Evolutionary conservation across 2,113 vertebrate genomes (phyloP).

Genomic region (Onychostruthus taczanowskii): DNA sequence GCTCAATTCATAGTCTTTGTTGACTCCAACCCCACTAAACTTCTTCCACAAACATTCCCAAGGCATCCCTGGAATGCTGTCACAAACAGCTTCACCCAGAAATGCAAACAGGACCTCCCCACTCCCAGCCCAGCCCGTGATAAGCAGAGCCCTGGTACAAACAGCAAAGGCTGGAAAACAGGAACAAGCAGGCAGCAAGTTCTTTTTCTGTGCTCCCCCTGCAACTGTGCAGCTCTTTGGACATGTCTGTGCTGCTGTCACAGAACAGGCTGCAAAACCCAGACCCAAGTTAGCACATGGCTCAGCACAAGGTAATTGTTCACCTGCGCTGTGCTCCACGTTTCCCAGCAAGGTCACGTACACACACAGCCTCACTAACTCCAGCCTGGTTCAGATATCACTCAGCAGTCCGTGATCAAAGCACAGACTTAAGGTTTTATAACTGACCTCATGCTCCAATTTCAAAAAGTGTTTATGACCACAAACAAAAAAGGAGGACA

Average conservation of each 20-base stretch:
- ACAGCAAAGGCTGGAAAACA: neutral
- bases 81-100: neutral
- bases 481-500: neutral
- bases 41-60: neutral
- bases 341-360: neutral
- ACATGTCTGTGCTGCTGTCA: fast-evolving
- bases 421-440: neutral
- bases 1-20: neutral
- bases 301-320: neutral
- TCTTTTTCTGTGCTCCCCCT: neutral
- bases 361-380: neutral
- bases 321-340: neutral
- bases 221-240: neutral
- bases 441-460: neutral
- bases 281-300: neutral
- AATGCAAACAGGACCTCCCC: neutral
- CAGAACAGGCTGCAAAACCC: neutral
- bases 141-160: neutral
- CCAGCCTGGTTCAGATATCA: neutral
- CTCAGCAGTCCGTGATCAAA: neutral
- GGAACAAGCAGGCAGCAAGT: neutral
- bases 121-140: neutral
- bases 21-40: neutral
- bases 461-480: neutral
- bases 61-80: conserved; percentile 23